Base-by-base conservation (phyloP, 2,888 invertebrate species). In the Taphrorychus bicolor region DNA sequence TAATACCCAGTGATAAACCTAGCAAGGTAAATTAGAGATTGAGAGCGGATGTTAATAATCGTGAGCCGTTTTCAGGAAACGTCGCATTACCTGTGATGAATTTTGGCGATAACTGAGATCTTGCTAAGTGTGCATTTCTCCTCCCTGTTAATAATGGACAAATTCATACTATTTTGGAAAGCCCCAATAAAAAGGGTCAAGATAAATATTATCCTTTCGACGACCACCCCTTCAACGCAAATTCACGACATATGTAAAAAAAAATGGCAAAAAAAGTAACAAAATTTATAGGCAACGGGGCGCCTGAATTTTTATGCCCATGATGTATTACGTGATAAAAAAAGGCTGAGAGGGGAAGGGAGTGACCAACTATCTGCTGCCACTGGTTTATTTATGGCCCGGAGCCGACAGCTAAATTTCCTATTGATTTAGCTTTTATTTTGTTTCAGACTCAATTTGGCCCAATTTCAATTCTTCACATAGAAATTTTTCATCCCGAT, bases 11-110 rank as follows among this genome's bases (percentile, higher is more conserved):
- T 17, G 45, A 60, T 52, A 60, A 52, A 60, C 52, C 17, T 14
- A 40, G 22, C 22, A 21, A 60, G 59, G 22, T 21, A 60, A 60
- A 52, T 52, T 60, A 51, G 19, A 21, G 59, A 60, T 51, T 60
- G 49, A 59, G 45, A 48, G 59, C 18, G 18, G 19, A 49, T 18
- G 49, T 18, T 49, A 17, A 11, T 49, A 49, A 49, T 11, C 49
- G 3, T 49, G 49, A 18, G 17, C 19, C 49, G 11, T 49, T 49
- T 18, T 32, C 9, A 32, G 32, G 32, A 32, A 32, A 32, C 32
- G 9, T 32, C 32, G 32, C 32, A 9, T 32, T 32, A 32, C 32
- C 32, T 32, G 32, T 32, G 32, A 32, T 32, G 32, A 32, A 32
- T 32, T 32, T 32, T 32, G 32, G 32, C 32, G 7, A 32, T 32